phyloP scores from a whole-genome alignment of 1,140 invertebrate species.

The Leptinotarsa undecemlineata region DNA sequence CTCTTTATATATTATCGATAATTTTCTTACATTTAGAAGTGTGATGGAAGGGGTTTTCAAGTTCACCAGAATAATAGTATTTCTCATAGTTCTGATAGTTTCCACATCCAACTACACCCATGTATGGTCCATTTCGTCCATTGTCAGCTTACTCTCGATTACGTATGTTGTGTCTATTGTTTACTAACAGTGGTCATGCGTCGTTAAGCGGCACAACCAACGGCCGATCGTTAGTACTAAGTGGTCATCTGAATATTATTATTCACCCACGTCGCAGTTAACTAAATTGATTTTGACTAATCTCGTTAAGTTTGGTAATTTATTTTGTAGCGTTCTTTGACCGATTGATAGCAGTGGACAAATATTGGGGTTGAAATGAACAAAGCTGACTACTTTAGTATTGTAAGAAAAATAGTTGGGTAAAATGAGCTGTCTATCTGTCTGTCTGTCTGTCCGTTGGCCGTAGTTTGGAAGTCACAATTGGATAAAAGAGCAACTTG shows the following conservation, averaged over 20 bases:
- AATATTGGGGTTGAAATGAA: neutral
- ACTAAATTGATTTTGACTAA: neutral
- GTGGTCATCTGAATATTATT: slow-evolving; percentile 3
- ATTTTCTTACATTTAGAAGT: too few species aligned
- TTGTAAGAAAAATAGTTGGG: too few species aligned
- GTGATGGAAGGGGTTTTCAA: too few species aligned
- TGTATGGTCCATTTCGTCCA: neutral
- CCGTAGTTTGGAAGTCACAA: too few species aligned
- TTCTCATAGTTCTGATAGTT: neutral
- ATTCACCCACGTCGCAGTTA: neutral
- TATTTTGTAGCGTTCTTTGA: neutral
- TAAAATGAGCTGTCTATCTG: too few species aligned
- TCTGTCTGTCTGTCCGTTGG: too few species aligned
- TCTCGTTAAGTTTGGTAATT: neutral
- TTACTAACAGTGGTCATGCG: slow-evolving; percentile 24
- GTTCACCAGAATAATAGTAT: too few species aligned
- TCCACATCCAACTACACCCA: neutral
- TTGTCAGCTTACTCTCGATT: neutral
- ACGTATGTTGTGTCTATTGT: slow-evolving; percentile 21
- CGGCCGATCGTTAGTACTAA: slow-evolving; percentile 2
- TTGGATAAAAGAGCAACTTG: too few species aligned
- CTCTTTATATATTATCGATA: too few species aligned
- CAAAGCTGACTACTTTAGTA: neutral
- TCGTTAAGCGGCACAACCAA: slow-evolving; percentile 14
- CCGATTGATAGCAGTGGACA: neutral